phyloP scores from a whole-genome alignment of 2,888 invertebrate species.

The Panopea generosa region DNA sequence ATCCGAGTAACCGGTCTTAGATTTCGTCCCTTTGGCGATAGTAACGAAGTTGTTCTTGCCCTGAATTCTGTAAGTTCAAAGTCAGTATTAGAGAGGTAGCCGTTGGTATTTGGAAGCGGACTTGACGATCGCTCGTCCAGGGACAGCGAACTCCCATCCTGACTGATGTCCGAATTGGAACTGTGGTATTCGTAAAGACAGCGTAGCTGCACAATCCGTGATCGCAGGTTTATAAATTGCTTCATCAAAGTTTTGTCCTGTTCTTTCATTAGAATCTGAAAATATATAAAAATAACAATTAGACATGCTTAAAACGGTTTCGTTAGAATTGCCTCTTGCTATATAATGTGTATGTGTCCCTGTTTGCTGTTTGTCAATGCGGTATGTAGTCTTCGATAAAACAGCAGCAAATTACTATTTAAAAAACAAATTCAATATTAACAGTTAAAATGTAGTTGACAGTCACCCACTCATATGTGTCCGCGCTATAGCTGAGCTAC shows the following conservation, averaged over 20 bases:
- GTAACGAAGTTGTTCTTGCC: constrained; percentile 64
- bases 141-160: constrained; percentile 73
- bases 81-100: constrained; percentile 46
- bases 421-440: too few relatives aligned
- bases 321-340: not conserved
- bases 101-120: constrained; percentile 35
- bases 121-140: constrained; percentile 64
- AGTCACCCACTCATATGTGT: too few relatives aligned
- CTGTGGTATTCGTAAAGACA: constrained; percentile 68
- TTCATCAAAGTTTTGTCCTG: constrained; percentile 76
- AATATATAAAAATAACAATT: constrained; percentile 16
- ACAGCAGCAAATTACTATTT: too few relatives aligned
- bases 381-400: too few relatives aligned
- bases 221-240: constrained; percentile 75
- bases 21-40: constrained; percentile 60
- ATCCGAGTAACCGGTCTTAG: constrained; percentile 64
- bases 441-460: too few relatives aligned
- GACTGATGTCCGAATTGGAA: constrained; percentile 73
- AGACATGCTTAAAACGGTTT: too few relatives aligned
- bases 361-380: too few relatives aligned
- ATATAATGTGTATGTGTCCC: too few relatives aligned
- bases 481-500: too few relatives aligned
- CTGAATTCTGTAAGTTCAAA: constrained; percentile 66
- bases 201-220: constrained; percentile 73
- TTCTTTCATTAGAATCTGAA: constrained; percentile 76